Evolutionary conservation across 2,888 invertebrate genomes (phyloP), one percentile per base, ranked within the genome.

Genomic region (Drosophila borealis): DNA sequence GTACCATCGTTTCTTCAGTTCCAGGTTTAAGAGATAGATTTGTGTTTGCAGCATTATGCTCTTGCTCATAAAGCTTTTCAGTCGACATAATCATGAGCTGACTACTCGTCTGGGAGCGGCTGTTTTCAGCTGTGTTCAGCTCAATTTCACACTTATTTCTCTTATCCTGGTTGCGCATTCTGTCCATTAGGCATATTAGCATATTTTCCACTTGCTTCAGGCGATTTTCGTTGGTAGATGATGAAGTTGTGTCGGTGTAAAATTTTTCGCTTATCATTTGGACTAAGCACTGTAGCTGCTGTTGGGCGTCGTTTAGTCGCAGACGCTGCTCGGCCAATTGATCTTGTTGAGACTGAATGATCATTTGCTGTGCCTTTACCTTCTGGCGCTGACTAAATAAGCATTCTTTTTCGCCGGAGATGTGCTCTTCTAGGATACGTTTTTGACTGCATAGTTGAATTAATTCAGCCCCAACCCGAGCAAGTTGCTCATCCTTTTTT

Each of bases 131-230:
- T 17, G 17, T 17, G 17, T 17, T 8, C 29, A 29, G 29, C 8
- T 29, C 8, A 29, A 2, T 29, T 29, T 29, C 29, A 29, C 29
- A 29, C 8, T 29, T 29, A 8, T 29, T 29, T 29, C 29, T 29
- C 29, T 29, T 29, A 29, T 29, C 9, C 19, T 74, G 62, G 0
- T 44, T 33, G 3, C 77, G 17, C 4, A 65, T 70, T 3, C 13
- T 5, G 14, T 80, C 76, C 6, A 83, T 44, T 2, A 56, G 51
- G 1, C 36, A 56, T 1, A 77, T 19, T 2, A 70, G 6, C 46
- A 70, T 57, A n/a, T 85, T 84, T 33, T 81, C 84, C 4, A 77
- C 68, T 6, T 77, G 57, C 29, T 83, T 74, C 10, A 89, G 9
- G n/a, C 19, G 9, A 9, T 21, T 33, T n/a, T 34, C 4, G 11